A percentile compares a stretch with the other conserved stretches of the same genome.
Evolutionary conservation across 2,888 invertebrate genomes (phyloP).

Genomic region (Syritta pipiens): DNA sequence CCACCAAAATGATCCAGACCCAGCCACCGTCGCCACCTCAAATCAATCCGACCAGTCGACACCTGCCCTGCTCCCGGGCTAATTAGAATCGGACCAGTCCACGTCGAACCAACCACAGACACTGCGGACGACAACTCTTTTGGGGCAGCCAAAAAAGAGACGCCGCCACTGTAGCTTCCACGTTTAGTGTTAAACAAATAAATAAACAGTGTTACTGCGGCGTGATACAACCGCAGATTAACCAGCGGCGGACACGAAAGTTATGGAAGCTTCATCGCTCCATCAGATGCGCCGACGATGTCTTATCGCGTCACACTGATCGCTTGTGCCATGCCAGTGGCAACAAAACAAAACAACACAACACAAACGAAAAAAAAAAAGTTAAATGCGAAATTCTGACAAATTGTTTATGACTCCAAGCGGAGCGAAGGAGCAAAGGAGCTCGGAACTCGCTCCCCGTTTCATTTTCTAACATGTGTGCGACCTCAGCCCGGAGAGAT

Average conservation of each 20-base stretch:
- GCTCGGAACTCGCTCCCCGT: too few species aligned
- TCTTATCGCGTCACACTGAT: constrained; percentile 46
- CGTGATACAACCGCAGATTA: constrained; percentile 63
- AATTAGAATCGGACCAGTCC: too few species aligned
- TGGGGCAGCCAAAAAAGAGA: constrained; percentile 26
- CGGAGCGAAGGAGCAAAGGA: constrained; percentile 26
- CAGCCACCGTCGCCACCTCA: too few species aligned
- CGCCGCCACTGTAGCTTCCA: constrained; percentile 55
- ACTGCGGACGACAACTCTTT: constrained; percentile 22
- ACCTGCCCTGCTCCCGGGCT: too few species aligned
- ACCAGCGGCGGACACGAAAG: constrained; percentile 44
- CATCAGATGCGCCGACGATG: constrained; percentile 43
- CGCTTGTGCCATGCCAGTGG: constrained; percentile 43
- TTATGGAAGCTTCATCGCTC: constrained; percentile 55
- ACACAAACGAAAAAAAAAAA: constrained; percentile 5
- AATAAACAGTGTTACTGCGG: constrained; percentile 50
- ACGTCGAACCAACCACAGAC: too few species aligned
- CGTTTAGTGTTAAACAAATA: constrained; percentile 63
- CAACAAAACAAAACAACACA: background rate
- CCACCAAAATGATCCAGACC: too few species aligned
- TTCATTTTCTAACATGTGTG: constrained; percentile 35
- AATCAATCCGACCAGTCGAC: too few species aligned
- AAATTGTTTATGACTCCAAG: constrained; percentile 53
- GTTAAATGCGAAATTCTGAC: constrained; percentile 15
- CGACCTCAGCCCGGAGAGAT: constrained; percentile 38